A percentile compares a stretch with the other conserved stretches of the same genome.
Evolutionary conservation across 2,113 vertebrate genomes (phyloP).

Genomic region (Gopherus evgoodei): DNA sequence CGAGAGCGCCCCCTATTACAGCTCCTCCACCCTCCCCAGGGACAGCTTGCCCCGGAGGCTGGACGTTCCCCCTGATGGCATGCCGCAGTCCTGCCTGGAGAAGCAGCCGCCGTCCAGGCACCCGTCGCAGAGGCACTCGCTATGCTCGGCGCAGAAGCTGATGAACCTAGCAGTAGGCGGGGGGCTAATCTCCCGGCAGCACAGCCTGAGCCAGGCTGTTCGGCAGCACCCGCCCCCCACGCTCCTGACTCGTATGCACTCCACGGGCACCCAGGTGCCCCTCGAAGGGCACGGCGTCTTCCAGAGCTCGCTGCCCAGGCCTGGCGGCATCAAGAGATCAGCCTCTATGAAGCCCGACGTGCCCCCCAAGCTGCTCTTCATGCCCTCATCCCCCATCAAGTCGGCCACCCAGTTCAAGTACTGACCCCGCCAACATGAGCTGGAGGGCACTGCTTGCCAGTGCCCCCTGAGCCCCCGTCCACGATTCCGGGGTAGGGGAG

Average conservation of each 20-base stretch:
- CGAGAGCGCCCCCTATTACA: constrained; percentile 82
- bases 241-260: constrained; percentile 86
- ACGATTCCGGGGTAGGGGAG: too few relatives aligned
- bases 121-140: constrained; percentile 83
- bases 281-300: constrained; percentile 82
- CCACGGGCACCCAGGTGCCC: constrained; percentile 77
- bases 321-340: constrained; percentile 79
- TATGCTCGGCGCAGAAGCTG: constrained; percentile 79
- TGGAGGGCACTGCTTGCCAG: not conserved
- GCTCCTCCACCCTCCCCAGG: constrained; percentile 84
- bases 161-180: constrained; percentile 47
- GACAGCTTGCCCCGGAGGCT: constrained; percentile 87
- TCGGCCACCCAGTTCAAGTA: constrained; percentile 85
- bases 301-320: constrained; percentile 80
- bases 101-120: constrained; percentile 66
- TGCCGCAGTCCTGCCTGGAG: constrained; percentile 81
- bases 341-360: constrained; percentile 84
- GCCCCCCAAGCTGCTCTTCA: constrained; percentile 83
- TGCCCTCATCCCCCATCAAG: constrained; percentile 83
- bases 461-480: not conserved
- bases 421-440: constrained; percentile 61
- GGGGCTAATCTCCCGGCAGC: constrained; percentile 82
- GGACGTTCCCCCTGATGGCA: constrained; percentile 87
- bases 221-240: constrained; percentile 78
- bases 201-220: constrained; percentile 82